Percentiles rank a stretch among this genome's conserved stretches.
Conservation (phyloP, 2,888 invertebrate genomes). For the Lasioglossum leucozonium region DNA sequence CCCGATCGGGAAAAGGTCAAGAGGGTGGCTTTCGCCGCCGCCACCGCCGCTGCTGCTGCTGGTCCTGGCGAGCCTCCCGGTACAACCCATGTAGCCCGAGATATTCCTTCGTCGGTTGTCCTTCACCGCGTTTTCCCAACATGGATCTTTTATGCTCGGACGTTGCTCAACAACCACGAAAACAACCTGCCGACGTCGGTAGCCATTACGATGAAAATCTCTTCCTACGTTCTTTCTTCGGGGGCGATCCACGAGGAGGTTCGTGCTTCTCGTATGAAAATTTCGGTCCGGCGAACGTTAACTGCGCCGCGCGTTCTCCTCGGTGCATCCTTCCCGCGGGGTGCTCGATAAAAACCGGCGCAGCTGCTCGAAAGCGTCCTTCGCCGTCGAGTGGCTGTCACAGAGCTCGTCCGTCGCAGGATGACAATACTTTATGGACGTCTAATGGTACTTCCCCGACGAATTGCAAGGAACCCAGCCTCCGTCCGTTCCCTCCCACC, state of each 20-base stretch:
- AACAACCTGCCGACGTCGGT: not conserved
- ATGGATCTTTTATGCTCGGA: not conserved
- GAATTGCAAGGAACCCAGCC: not conserved
- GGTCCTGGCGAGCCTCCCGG: conserved; percentile 47
- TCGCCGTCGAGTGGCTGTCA: conserved; percentile 23
- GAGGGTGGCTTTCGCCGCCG: conserved; percentile 27
- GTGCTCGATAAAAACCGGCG: not conserved
- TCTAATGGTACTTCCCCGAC: conserved; percentile 6
- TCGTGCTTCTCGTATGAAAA: not conserved
- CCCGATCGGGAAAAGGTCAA: conserved; percentile 40
- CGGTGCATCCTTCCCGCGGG: not conserved
- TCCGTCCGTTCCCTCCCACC: not conserved
- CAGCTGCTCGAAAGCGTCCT: conserved; percentile 5
- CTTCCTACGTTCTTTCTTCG: no score
- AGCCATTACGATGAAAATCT: not conserved
- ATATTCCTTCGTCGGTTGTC: not conserved
- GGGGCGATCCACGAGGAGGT: no score
- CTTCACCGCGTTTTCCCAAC: not conserved
- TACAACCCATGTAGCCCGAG: conserved; percentile 3
- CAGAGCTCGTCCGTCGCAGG: conserved; percentile 13
- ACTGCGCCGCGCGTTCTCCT: not conserved
- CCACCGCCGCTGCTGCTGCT: no score
- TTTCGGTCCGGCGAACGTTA: not conserved
- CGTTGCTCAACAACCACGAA: not conserved
- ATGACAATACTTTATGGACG: conserved; percentile 24